phyloP scores from a whole-genome alignment of 2,113 vertebrate species.

The Oreocharis arfaki region DNA sequence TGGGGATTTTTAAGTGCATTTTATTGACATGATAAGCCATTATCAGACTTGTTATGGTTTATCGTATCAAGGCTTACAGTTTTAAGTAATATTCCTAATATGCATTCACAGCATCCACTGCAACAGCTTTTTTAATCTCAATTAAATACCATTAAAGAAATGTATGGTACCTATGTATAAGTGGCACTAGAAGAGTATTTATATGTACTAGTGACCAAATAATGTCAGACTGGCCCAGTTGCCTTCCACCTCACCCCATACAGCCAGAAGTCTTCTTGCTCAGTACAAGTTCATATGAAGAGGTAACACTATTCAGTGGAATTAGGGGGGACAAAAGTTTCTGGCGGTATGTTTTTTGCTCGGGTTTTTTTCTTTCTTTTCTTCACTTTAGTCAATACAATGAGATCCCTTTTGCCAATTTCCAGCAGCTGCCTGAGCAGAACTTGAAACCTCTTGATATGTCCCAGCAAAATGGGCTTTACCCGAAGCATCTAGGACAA shows the following conservation, averaged over 20 bases:
- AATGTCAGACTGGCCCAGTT: background rate
- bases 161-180: background rate
- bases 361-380: background rate
- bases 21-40: slow-evolving; percentile 64
- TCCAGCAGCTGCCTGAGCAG: background rate
- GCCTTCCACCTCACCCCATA: background rate
- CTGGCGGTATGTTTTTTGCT: background rate
- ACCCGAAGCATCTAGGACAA: background rate
- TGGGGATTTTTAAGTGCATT: slow-evolving; percentile 65
- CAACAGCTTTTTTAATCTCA: slow-evolving; percentile 46
- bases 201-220: background rate
- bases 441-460: background rate
- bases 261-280: background rate
- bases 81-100: slow-evolving; percentile 62
- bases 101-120: slow-evolving; percentile 26
- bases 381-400: background rate
- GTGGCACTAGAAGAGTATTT: background rate
- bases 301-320: background rate
- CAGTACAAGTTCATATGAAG: background rate
- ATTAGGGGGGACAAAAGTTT: background rate
- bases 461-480: background rate
- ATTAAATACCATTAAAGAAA: slow-evolving; percentile 47
- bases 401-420: background rate
- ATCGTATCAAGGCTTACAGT: slow-evolving; percentile 27
- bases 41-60: slow-evolving; percentile 58